Percentiles rank a stretch among this genome's conserved stretches.
Conservation (phyloP, 2,797 vertebrate genomes). For the Neoniphon sammara region DNA sequence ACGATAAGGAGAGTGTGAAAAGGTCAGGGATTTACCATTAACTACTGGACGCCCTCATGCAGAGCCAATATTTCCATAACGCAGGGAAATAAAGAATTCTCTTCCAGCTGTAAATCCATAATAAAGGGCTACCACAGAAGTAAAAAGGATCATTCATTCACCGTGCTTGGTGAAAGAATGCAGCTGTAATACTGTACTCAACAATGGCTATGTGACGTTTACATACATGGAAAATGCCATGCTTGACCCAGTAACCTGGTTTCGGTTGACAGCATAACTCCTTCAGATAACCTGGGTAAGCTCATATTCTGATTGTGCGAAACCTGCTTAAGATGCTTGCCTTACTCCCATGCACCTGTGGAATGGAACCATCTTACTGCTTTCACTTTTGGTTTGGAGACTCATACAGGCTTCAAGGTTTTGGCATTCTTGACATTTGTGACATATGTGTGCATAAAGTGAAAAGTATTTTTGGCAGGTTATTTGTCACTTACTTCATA, state of each 20-base stretch:
- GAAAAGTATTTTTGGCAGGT: no score
- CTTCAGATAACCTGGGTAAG: not conserved
- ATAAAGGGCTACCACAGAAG: slow-evolving; percentile 12
- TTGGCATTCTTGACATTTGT: no score
- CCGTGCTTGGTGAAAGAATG: not conserved
- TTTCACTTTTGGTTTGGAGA: no score
- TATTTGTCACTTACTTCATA: no score
- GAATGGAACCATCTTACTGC: no score
- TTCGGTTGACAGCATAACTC: not conserved
- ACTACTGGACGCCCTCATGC: slow-evolving; percentile 23
- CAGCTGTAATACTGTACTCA: not conserved
- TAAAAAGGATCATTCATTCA: slow-evolving; percentile 2
- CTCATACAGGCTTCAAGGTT: no score
- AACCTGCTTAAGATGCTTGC: no score
- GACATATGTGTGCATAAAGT: no score
- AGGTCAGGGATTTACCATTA: slow-evolving; percentile 51
- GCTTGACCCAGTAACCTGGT: slow-evolving; percentile 19
- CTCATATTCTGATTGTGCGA: no score
- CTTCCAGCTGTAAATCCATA: slow-evolving; percentile 25
- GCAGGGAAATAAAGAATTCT: slow-evolving; percentile 8
- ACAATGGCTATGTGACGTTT: slow-evolving; percentile 13
- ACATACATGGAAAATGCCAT: not conserved
- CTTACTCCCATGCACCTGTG: no score
- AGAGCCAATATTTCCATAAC: slow-evolving; percentile 33
- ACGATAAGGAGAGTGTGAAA: slow-evolving; percentile 55